A percentile compares a stretch with the other conserved stretches of the same genome.
phyloP scores from a whole-genome alignment of 2,797 vertebrate species.

The Gymnoscopelus microlampas region DNA sequence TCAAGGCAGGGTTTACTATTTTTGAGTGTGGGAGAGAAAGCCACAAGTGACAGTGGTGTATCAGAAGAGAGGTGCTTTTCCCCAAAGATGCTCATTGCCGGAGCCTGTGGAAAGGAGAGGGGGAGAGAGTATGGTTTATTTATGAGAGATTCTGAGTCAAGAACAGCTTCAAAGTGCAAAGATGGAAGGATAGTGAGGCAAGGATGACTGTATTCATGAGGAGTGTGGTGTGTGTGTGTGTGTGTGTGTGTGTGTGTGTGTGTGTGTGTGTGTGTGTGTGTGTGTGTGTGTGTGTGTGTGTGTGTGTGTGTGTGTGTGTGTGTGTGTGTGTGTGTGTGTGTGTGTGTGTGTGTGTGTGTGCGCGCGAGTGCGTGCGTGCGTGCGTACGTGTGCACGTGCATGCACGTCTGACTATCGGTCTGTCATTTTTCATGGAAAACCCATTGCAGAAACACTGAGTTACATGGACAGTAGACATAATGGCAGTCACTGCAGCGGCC shows the following conservation, averaged over 20 bases:
- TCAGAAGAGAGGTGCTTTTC: constrained; percentile 39
- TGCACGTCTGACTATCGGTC: too few relatives aligned
- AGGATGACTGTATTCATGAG: constrained; percentile 2
- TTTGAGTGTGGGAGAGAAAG: constrained; percentile 38
- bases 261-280: not conserved
- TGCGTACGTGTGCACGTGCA: not conserved
- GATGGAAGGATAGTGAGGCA: constrained; percentile 18
- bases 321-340: constrained; percentile 13
- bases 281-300: not conserved
- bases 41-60: constrained; percentile 11
- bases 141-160: constrained; percentile 53
- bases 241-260: constrained; percentile 1
- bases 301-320: not conserved
- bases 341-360: not conserved
- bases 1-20: constrained; percentile 49
- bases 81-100: constrained; percentile 45
- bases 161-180: constrained; percentile 19
- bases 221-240: constrained; percentile 2
- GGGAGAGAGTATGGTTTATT: constrained; percentile 62
- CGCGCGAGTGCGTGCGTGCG: not conserved
- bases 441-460: not conserved
- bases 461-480: not conserved
- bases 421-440: too few relatives aligned
- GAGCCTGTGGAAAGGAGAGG: constrained; percentile 39
- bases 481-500: constrained; percentile 6